These are phyloP conservation scores for Phataginus tetradactyla DNA, from an alignment of 2,797 vertebrate genomes.

Conservation along the genomic window DNA sequence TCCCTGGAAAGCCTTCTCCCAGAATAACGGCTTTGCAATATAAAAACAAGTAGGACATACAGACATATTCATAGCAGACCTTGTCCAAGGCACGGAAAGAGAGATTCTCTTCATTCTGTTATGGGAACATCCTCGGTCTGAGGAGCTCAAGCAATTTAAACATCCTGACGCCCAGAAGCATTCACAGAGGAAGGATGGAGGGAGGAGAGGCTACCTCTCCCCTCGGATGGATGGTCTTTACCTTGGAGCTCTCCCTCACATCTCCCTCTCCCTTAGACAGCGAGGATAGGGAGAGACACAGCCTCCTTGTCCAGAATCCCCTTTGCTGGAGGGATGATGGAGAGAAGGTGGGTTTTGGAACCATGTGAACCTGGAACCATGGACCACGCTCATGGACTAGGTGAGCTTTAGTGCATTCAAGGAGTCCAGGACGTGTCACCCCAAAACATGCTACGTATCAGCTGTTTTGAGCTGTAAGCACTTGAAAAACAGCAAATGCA, in stretches of 20 bases:
- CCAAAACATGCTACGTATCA: background rate
- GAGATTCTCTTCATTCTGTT: background rate
- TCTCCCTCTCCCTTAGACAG: background rate
- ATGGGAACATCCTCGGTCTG: background rate
- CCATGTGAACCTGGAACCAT: background rate
- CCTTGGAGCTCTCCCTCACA: fast-evolving
- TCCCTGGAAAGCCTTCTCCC: background rate
- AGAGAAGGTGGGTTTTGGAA: background rate
- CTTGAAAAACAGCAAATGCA: background rate
- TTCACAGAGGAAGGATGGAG: background rate
- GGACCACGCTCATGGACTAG: background rate
- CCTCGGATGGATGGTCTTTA: background rate
- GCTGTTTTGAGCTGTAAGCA: background rate
- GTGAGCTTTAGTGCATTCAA: background rate
- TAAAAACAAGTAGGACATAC: background rate
- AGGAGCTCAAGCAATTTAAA: background rate
- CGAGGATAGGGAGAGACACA: background rate
- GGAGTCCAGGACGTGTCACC: background rate
- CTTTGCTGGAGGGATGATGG: background rate
- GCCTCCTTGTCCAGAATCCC: background rate
- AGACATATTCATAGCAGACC: background rate
- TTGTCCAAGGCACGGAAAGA: background rate
- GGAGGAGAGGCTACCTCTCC: background rate
- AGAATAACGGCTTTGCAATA: background rate
- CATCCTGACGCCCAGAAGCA: background rate